These are phyloP conservation scores for Agriopis leucophaearia DNA, from an alignment of 2,888 invertebrate genomes.

Conservation along the genomic window DNA sequence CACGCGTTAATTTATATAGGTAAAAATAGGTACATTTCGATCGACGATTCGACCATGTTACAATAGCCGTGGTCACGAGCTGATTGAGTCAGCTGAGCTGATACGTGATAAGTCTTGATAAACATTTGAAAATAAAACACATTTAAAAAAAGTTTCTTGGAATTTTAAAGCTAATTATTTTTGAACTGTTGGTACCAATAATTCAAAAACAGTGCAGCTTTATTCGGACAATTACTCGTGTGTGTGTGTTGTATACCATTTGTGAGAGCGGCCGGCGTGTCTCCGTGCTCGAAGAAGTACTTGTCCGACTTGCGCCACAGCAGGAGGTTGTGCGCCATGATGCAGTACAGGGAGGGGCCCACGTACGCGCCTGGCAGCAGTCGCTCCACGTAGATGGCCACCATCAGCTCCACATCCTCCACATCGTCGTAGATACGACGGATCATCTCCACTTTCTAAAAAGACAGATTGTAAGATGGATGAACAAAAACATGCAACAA, in stretches of 20 bases:
- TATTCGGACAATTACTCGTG: too few relatives aligned
- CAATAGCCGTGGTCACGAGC: too few relatives aligned
- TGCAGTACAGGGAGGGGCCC: conserved; percentile 56
- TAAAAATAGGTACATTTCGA: too few relatives aligned
- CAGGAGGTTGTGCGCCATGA: conserved; percentile 52
- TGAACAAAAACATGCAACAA: too few relatives aligned
- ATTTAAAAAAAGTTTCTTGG: too few relatives aligned
- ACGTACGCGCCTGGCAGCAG: conserved; percentile 48
- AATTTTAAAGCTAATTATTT: too few relatives aligned
- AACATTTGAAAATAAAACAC: too few relatives aligned
- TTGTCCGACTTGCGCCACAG: conserved; percentile 56
- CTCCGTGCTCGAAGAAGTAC: conserved; percentile 60
- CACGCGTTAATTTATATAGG: too few relatives aligned
- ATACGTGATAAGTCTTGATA: too few relatives aligned
- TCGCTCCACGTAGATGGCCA: conserved; percentile 56
- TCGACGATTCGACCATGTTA: too few relatives aligned
- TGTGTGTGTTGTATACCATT: conserved; percentile 39
- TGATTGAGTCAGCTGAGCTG: too few relatives aligned
- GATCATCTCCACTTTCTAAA: conserved; percentile 55
- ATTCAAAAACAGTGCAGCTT: not conserved
- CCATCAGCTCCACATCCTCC: conserved; percentile 58
- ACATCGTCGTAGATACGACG: conserved; percentile 55
- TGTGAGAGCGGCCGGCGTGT: conserved; percentile 51
- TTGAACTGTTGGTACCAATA: too few relatives aligned
- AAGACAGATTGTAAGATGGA: not conserved